Percentiles rank a stretch among this genome's conserved stretches.
phyloP scores from a whole-genome alignment of 2,113 vertebrate genomes.

The Climacteris rufus region DNA sequence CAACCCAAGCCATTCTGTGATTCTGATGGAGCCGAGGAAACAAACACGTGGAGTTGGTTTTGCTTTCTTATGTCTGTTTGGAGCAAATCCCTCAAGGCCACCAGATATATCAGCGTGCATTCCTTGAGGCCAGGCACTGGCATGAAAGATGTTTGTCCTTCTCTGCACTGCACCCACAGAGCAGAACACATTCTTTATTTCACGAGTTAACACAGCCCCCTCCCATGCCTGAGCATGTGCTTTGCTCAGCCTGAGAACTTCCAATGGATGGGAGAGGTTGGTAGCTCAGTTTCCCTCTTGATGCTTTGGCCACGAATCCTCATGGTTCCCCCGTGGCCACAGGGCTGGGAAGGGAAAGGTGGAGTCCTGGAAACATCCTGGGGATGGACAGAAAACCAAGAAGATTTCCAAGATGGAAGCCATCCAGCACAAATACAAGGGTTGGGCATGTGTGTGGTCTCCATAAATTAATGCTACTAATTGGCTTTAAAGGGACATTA shows the following conservation, averaged over 20 bases:
- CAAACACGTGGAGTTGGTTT: not conserved
- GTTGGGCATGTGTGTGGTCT: slow-evolving; percentile 29
- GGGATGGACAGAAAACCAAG: not conserved
- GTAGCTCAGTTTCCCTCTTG: not conserved
- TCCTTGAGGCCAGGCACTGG: not conserved
- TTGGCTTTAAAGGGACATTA: not conserved
- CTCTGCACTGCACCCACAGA: not conserved
- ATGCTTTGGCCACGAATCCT: not conserved
- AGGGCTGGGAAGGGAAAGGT: not conserved
- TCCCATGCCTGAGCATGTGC: fast-evolving
- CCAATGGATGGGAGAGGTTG: not conserved
- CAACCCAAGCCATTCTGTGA: not conserved
- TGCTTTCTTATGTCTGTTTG: not conserved
- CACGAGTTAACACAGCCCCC: not conserved
- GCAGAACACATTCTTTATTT: not conserved
- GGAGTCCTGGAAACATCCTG: not conserved
- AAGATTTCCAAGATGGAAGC: not conserved
- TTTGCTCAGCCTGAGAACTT: not conserved
- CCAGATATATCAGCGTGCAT: not conserved
- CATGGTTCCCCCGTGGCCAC: fast-evolving
- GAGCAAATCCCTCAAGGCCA: not conserved
- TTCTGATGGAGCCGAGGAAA: not conserved
- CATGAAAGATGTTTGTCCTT: not conserved
- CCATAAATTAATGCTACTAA: slow-evolving; percentile 6
- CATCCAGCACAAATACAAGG: not conserved